Conservation (phyloP, 2,113 vertebrate species). For the Lathamus discolor region DNA sequence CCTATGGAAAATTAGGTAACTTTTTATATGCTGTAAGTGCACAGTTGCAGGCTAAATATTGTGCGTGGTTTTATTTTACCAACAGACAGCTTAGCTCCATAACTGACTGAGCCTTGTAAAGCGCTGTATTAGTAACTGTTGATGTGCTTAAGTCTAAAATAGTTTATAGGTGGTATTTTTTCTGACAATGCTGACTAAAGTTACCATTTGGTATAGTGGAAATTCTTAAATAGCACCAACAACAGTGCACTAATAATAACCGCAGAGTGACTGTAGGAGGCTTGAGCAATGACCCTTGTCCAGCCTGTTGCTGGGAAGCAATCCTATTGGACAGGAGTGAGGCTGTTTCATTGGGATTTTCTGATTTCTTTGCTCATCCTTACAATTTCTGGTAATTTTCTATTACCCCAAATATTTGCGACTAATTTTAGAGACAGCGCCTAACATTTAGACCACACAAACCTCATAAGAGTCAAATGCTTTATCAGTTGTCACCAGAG, state of each 20-base stretch:
- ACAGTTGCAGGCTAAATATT: conserved; percentile 28
- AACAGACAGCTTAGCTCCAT: conserved; percentile 13
- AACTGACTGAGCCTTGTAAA: conserved; percentile 34
- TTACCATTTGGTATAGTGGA: neutral
- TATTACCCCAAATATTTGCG: neutral
- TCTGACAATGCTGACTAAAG: conserved; percentile 26
- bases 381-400: neutral
- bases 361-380: neutral
- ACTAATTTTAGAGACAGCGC: neutral
- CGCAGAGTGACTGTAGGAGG: neutral
- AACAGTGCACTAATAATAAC: conserved; percentile 15
- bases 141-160: conserved; percentile 35
- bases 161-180: neutral
- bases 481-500: neutral
- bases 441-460: rapidly evolving
- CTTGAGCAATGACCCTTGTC: neutral
- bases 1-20: conserved; percentile 11
- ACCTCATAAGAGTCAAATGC: rapidly evolving
- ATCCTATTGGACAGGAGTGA: neutral
- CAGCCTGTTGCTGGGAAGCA: neutral
- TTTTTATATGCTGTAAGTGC: neutral
- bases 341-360: neutral
- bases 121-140: neutral
- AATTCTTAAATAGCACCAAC: conserved; percentile 31
- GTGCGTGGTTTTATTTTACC: conserved; percentile 51